Base-by-base conservation (phyloP, 2,797 vertebrate species). In the Triplophysa bombifrons region DNA sequence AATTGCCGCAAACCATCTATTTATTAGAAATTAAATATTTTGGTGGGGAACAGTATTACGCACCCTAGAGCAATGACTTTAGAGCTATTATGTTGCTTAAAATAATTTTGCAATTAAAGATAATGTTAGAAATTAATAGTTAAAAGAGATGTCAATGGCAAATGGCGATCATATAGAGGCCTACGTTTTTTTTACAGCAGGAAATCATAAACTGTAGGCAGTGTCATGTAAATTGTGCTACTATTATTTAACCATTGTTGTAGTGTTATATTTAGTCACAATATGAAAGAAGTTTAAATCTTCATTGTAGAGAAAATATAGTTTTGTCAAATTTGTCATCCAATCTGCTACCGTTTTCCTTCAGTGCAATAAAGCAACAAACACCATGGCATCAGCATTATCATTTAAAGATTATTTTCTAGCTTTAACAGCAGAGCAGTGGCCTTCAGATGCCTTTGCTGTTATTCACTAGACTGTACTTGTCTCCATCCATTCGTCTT, bases 351-450 rank as follows among this genome's bases (percentile, higher is more conserved):
- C 34, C 6, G 34, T 38, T 4, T 30, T 30, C 17, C 30, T 63
- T 19, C 1, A 38, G 30, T 19, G 64, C 48, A 75, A 68, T 25
- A 58, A 75, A 53, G 10, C 64, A 27, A 72, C 55, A 56, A 60
- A 65, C 6, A 13, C 10, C n/a, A 25, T 46, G 46, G 64, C 73
- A 5, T 66, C 70, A 58, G 70, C 79, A 78, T 53, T 30, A 76
- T 80, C 77, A 61, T 60, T 75, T 74, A 78, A 84, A 81, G 78
- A 72, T 81, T 70, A 76, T 51, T 63, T 80, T 76, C 67, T 56
- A n/a, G 14, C 51, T 70, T 80, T 74, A 34, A 68, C 34, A 66
- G 68, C 17, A 19, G 19, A 73, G 60, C 1, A 53, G 44, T 82
- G 50, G 56, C 20, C 66, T 69, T 46, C 51, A 77, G 72, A 83